Conservation (phyloP, 1,140 invertebrate genomes). For the Pachyrhynchus sulphureomaculatus region DNA sequence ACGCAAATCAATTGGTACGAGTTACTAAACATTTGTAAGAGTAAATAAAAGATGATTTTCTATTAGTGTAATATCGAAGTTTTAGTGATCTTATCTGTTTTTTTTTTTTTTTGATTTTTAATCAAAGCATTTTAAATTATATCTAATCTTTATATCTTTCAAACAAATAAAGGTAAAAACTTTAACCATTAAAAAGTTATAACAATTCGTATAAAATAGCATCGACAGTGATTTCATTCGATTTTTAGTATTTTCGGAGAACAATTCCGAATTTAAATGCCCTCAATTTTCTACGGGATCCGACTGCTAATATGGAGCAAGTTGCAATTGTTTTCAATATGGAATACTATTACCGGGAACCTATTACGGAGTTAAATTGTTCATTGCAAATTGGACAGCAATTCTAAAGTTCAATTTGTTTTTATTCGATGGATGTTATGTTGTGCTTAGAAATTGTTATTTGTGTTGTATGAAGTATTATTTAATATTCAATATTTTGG, state of each 20-base stretch:
- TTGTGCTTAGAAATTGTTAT: not conserved
- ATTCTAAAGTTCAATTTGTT: slow-evolving; percentile 1
- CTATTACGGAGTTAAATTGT: slow-evolving; percentile 15
- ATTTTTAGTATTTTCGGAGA: slow-evolving; percentile 15
- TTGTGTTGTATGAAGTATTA: too few relatives aligned
- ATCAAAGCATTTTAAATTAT: too few relatives aligned
- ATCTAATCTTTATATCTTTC: too few relatives aligned
- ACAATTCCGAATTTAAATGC: slow-evolving; percentile 23
- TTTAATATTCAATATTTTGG: too few relatives aligned
- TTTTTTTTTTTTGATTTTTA: too few relatives aligned
- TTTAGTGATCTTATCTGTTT: too few relatives aligned
- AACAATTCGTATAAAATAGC: slow-evolving; percentile 2
- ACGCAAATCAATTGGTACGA: too few relatives aligned
- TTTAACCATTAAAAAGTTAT: slow-evolving; percentile 24
- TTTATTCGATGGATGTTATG: not conserved
- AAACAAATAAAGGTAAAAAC: too few relatives aligned
- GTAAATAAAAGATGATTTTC: too few relatives aligned
- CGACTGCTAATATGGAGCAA: slow-evolving; percentile 19
- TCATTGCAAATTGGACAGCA: slow-evolving; percentile 18
- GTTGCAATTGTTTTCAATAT: slow-evolving; percentile 22
- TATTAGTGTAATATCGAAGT: too few relatives aligned
- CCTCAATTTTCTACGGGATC: slow-evolving; percentile 16
- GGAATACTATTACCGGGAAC: slow-evolving; percentile 19
- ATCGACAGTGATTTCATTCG: slow-evolving; percentile 14
- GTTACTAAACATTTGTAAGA: too few relatives aligned